Percentiles rank a stretch among this genome's conserved stretches.
Evolutionary conservation across 2,113 vertebrate species (phyloP).

Genomic region (Cisticola juncidis): DNA sequence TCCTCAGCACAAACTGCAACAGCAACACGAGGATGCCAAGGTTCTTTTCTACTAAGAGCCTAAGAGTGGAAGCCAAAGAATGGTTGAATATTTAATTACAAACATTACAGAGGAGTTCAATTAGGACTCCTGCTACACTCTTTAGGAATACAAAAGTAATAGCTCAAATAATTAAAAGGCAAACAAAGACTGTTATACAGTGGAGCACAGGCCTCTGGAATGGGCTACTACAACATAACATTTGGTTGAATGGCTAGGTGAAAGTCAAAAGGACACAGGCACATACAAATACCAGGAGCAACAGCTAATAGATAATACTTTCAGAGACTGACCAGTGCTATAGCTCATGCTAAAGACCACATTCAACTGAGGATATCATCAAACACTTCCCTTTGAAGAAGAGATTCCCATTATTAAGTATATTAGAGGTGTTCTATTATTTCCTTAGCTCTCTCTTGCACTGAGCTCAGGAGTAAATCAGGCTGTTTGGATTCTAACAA

Average conservation of each 20-base stretch:
- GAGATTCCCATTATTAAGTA: background rate
- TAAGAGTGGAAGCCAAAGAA: background rate
- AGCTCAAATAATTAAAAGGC: background rate
- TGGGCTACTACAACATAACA: background rate
- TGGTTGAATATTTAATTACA: background rate
- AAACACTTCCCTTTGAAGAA: background rate
- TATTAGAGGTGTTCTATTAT: background rate
- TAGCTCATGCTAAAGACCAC: background rate
- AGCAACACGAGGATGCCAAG: background rate
- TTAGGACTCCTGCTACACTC: background rate
- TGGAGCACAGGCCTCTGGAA: background rate
- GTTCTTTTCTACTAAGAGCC: background rate
- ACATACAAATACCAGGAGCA: background rate
- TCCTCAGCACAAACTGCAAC: background rate
- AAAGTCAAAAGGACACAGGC: background rate
- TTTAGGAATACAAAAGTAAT: background rate
- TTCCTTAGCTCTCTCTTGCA: background rate
- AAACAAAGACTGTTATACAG: background rate
- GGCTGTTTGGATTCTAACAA: background rate
- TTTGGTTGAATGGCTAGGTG: background rate
- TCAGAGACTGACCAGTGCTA: background rate
- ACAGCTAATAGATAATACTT: background rate
- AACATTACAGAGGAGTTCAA: background rate
- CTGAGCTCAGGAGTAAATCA: background rate
- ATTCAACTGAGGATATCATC: background rate